These are phyloP conservation scores for Echinometra lucunter DNA, from an alignment of 53 echinoderm and acorn worm species.

Conservation along the genomic window DNA sequence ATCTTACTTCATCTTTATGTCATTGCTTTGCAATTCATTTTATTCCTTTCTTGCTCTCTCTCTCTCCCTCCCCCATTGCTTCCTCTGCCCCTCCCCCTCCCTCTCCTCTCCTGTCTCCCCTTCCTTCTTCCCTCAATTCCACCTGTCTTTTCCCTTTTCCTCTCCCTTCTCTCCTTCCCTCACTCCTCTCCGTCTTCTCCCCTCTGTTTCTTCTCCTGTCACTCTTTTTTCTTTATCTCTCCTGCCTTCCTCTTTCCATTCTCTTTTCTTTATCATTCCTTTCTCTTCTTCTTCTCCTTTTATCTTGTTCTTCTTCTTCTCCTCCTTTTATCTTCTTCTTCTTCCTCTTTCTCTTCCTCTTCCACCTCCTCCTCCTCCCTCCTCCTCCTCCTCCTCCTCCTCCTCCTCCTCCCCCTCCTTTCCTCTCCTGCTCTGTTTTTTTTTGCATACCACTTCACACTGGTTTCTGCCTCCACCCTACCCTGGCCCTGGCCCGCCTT, in stretches of 20 bases:
- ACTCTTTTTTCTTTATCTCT: background rate
- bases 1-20: background rate
- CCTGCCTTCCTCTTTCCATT: background rate
- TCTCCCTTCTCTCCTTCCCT: background rate
- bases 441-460: slow-evolving; percentile 4
- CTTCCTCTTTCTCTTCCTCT: background rate
- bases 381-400: background rate
- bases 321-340: background rate
- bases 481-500: background rate
- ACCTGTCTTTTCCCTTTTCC: background rate
- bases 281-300: background rate
- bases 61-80: too few relatives aligned
- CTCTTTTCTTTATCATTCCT: background rate
- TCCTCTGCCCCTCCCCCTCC: too few relatives aligned
- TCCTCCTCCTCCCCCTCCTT: background rate
- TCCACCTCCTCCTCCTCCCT: background rate
- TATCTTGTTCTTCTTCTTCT: background rate
- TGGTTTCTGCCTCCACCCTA: background rate
- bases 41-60: too few relatives aligned
- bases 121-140: background rate
- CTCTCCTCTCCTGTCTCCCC: background rate
- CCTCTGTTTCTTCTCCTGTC: background rate
- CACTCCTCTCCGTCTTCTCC: background rate
- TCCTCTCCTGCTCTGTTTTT: background rate
- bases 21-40: background rate